Percentiles rank a stretch among this genome's conserved stretches.
These are phyloP conservation scores for Seira musarum DNA, from an alignment of 2,888 invertebrate species.

Conservation along the genomic window DNA sequence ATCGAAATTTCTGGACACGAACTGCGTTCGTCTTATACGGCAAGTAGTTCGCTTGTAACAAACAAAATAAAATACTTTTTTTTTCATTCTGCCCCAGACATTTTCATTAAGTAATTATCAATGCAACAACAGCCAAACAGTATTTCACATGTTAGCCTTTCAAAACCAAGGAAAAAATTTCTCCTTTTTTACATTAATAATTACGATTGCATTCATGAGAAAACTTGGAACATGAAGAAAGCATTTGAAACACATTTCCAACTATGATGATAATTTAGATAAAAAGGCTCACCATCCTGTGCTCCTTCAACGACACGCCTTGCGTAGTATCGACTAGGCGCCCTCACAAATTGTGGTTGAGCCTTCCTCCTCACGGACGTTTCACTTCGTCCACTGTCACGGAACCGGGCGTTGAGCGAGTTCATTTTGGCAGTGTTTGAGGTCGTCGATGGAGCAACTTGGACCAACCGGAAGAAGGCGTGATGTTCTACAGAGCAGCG, in stretches of 20 bases:
- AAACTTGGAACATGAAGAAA: conserved; percentile 28
- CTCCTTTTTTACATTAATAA: too few species aligned
- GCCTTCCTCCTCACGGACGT: conserved; percentile 75
- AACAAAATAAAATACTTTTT: not conserved
- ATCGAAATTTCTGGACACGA: too few species aligned
- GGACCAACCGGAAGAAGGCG: conserved; percentile 91
- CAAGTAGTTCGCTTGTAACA: not conserved
- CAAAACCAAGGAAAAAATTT: too few species aligned
- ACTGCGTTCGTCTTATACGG: not conserved
- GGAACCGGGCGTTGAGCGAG: conserved; percentile 83
- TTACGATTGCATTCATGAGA: not conserved
- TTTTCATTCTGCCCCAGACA: not conserved
- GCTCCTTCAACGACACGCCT: conserved; percentile 79
- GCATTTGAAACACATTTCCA: conserved; percentile 9
- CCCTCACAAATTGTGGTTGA: conserved; percentile 83
- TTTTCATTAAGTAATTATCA: too few species aligned
- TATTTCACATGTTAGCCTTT: too few species aligned
- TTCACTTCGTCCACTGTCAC: conserved; percentile 81
- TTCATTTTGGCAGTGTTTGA: conserved; percentile 70
- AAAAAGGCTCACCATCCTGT: conserved; percentile 72
- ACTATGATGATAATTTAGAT: conserved; percentile 53
- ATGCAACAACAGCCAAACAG: too few species aligned
- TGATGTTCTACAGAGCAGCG: conserved; percentile 97
- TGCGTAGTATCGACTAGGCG: conserved; percentile 84
- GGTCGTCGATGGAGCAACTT: conserved; percentile 80